These are phyloP conservation scores for Aphis gossypii DNA, from an alignment of 1,140 invertebrate genomes.

Conservation along the genomic window DNA sequence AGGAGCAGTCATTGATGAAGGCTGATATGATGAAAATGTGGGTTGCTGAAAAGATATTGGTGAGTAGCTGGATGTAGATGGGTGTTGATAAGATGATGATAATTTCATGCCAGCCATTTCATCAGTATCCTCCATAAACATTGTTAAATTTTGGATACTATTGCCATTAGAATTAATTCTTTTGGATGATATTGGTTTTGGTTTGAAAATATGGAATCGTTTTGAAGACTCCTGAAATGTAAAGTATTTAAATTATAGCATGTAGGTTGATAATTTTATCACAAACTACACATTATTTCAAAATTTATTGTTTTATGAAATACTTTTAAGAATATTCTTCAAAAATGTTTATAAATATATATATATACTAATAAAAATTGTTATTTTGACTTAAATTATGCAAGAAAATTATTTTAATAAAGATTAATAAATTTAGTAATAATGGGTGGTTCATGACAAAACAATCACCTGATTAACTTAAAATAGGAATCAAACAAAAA, in stretches of 20 bases:
- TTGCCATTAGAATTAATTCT: background rate
- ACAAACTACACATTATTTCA: no score
- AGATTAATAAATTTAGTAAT: no score
- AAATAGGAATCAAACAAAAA: background rate
- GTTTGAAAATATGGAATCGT: background rate
- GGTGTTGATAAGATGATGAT: background rate
- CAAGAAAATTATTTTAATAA: no score
- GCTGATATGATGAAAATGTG: constrained; percentile 16
- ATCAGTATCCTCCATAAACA: constrained; percentile 48
- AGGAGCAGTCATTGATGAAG: background rate
- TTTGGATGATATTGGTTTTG: background rate
- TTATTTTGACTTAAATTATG: no score
- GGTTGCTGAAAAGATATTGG: background rate
- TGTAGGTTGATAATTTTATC: no score
- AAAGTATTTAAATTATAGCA: background rate
- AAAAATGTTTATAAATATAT: no score
- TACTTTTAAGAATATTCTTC: no score
- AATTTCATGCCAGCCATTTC: constrained; percentile 27
- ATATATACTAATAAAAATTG: no score
- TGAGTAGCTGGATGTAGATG: background rate
- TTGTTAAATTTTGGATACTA: background rate
- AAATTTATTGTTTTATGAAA: no score
- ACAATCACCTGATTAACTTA: background rate
- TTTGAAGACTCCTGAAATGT: constrained; percentile 32
- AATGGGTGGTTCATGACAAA: no score